phyloP scores from a whole-genome alignment of 64 coral and sea anemone species.

The Anthopleura sola region DNA sequence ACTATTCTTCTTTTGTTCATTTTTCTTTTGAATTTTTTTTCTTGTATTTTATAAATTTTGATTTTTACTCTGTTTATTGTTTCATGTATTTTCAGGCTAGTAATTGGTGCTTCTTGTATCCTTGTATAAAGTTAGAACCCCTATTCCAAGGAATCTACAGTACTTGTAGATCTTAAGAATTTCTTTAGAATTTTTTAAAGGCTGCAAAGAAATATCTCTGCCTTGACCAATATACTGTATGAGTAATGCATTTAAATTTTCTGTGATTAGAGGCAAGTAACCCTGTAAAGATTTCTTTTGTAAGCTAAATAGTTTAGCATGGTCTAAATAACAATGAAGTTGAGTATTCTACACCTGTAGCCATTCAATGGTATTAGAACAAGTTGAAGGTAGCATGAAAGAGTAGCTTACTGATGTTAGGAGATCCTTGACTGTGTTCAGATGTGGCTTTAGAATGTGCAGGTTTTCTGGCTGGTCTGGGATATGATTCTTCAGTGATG shows the following conservation, averaged over 20 bases:
- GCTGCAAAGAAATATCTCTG: too few species aligned
- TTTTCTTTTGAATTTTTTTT: neutral
- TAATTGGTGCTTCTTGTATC: constrained; percentile 97
- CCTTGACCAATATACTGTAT: too few species aligned
- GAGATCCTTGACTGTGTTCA: constrained; percentile 27
- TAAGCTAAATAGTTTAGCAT: too few species aligned
- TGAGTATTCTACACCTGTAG: too few species aligned
- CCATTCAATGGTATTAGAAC: too few species aligned
- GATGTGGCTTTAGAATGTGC: constrained; percentile 86
- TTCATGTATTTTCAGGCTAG: constrained; percentile 55
- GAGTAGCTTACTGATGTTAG: neutral
- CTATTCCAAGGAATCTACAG: neutral
- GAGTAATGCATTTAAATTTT: too few species aligned
- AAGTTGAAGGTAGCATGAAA: too few species aligned
- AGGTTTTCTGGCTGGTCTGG: constrained; percentile 83
- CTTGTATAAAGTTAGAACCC: neutral
- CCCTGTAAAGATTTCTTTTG: too few species aligned
- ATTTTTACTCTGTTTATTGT: constrained; percentile 4
- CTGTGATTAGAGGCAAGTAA: too few species aligned
- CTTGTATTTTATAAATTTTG: neutral
- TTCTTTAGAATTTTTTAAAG: too few species aligned
- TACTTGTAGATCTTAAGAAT: neutral
- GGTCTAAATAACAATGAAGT: too few species aligned
- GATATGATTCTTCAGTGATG: constrained; percentile 87
- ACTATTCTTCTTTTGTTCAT: neutral